Evolutionary conservation across 2,888 invertebrate genomes (phyloP).

Genomic region (Drosophila kambysellisi): DNA sequence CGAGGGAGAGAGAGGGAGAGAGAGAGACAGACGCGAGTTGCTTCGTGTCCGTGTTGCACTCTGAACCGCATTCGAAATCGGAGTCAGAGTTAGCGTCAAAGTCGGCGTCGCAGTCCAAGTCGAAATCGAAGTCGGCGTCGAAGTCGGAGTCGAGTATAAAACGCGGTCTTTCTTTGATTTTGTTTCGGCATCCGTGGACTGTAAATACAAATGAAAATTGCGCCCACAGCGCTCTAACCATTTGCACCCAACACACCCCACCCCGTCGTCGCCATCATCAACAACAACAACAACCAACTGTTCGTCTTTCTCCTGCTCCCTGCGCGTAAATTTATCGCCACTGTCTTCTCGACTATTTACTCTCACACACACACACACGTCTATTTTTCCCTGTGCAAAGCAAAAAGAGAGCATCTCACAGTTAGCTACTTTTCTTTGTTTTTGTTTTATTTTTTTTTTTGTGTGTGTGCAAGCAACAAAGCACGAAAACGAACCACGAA

Average conservation of each 20-base stretch:
- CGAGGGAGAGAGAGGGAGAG: neutral
- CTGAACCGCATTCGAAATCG: neutral
- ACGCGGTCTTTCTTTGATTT: constrained; percentile 25
- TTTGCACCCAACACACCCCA: neutral
- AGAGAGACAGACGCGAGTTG: constrained; percentile 9
- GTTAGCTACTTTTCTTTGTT: neutral
- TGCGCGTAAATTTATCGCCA: neutral
- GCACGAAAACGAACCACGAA: neutral
- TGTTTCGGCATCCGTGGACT: constrained; percentile 26
- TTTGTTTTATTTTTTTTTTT: constrained; percentile 7
- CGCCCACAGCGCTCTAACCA: constrained; percentile 39
- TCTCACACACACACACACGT: neutral
- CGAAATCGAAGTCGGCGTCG: neutral
- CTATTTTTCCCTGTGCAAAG: neutral
- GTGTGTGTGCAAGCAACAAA: constrained; percentile 7
- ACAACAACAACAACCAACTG: neutral
- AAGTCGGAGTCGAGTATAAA: constrained; percentile 7
- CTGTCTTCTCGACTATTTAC: neutral
- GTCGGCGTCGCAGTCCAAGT: neutral
- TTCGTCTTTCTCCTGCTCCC: neutral
- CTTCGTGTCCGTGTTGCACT: constrained; percentile 1
- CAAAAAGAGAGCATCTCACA: constrained; percentile 1
- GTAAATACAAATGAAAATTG: constrained; percentile 51
- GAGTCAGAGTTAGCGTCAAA: neutral
- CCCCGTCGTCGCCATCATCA: neutral